Conservation (phyloP, 2,888 invertebrate genomes). For the Caenorhabditis panamensis region DNA sequence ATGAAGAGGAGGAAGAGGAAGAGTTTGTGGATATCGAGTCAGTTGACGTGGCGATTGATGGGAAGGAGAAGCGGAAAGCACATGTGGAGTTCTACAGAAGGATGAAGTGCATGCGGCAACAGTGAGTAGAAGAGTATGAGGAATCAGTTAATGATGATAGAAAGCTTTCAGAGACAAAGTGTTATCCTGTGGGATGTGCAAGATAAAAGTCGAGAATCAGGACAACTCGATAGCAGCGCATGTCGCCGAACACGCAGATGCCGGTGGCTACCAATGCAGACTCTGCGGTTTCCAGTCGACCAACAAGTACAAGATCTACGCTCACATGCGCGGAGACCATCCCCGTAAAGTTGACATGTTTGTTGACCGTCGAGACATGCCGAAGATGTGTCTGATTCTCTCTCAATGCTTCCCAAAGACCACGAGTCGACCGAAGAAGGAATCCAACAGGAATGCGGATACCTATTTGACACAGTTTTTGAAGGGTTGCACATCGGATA, state of each 20-base stretch:
- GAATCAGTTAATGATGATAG: no score
- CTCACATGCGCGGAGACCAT: slow-evolving; percentile 67
- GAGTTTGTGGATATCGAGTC: slow-evolving; percentile 71
- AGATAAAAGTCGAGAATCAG: slow-evolving; percentile 60
- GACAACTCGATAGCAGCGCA: slow-evolving; percentile 69
- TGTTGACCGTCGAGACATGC: slow-evolving; percentile 65
- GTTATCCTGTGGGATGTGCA: slow-evolving; percentile 66
- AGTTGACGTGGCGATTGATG: slow-evolving; percentile 59
- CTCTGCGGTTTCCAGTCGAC: slow-evolving; percentile 66
- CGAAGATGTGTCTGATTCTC: slow-evolving; percentile 57
- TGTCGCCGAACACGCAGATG: slow-evolving; percentile 65
- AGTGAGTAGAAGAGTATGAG: slow-evolving; percentile 50
- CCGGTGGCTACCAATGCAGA: slow-evolving; percentile 65
- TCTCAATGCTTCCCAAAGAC: slow-evolving; percentile 61
- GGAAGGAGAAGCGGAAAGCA: slow-evolving; percentile 67
- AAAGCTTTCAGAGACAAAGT: slow-evolving; percentile 62
- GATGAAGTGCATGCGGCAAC: slow-evolving; percentile 69
- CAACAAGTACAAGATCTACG: slow-evolving; percentile 64
- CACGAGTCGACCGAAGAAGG: slow-evolving; percentile 52
- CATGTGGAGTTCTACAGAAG: slow-evolving; percentile 73
- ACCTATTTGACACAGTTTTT: slow-evolving; percentile 30
- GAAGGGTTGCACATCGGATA: slow-evolving; percentile 3
- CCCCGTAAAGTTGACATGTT: slow-evolving; percentile 63
- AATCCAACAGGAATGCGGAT: slow-evolving; percentile 47
- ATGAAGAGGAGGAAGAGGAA: slow-evolving; percentile 67